These are phyloP conservation scores for Limonius californicus DNA, from an alignment of 1,140 invertebrate species.

Conservation along the genomic window DNA sequence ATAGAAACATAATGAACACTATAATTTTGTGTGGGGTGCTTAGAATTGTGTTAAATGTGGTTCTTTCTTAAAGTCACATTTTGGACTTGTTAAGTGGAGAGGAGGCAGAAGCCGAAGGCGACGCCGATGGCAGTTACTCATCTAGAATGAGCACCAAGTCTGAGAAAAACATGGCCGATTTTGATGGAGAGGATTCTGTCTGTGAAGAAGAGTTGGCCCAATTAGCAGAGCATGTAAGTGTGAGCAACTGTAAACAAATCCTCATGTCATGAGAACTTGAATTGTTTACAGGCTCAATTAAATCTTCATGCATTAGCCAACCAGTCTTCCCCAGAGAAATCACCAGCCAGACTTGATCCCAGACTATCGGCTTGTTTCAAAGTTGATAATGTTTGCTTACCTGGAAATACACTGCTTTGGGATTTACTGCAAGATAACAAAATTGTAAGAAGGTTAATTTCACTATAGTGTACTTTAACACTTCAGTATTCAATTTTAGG, in stretches of 20 bases:
- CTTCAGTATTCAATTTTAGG: conserved; percentile 47
- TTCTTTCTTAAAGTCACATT: conserved; percentile 45
- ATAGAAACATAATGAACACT: neutral
- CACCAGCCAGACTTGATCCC: conserved; percentile 41
- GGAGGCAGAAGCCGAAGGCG: conserved; percentile 56
- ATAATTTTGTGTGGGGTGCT: neutral
- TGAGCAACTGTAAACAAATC: neutral
- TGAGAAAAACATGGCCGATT: conserved; percentile 93
- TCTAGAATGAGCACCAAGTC: conserved; percentile 88
- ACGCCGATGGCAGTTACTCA: conserved; percentile 68
- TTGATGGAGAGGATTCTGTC: conserved; percentile 88
- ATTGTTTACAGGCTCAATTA: conserved; percentile 37
- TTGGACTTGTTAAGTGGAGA: conserved; percentile 65
- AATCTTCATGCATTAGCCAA: conserved; percentile 44
- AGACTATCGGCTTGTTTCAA: conserved; percentile 55
- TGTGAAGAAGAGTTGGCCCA: conserved; percentile 84
- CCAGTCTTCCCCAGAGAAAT: conserved; percentile 48
- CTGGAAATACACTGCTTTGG: conserved; percentile 89
- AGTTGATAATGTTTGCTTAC: conserved; percentile 77
- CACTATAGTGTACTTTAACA: too few species aligned
- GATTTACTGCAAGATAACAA: conserved; percentile 90
- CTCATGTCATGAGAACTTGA: too few species aligned
- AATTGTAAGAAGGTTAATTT: conserved; percentile 70
- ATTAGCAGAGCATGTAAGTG: conserved; percentile 60
- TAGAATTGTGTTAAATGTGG: neutral